Evolutionary conservation across 2,888 invertebrate species (phyloP).

Genomic region (Epinotia demarniana): DNA sequence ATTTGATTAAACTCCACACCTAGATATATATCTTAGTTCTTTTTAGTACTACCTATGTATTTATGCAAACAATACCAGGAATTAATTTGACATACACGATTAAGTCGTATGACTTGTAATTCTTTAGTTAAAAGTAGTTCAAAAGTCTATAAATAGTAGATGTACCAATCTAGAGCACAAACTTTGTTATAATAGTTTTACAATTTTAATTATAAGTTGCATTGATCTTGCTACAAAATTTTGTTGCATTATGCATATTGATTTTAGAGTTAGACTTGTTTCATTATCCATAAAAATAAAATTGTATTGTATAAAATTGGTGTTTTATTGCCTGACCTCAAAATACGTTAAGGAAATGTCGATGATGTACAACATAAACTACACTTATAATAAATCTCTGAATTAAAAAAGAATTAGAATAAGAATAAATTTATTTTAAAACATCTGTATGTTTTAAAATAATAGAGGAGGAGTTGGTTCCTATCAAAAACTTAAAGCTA

Average conservation of each 20-base stretch:
- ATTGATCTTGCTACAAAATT: conserved; percentile 32
- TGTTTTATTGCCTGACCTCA: conserved; percentile 35
- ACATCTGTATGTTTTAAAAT: too few relatives aligned
- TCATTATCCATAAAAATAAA: conserved; percentile 50
- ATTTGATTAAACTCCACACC: neutral
- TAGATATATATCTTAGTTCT: neutral
- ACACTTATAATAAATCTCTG: too few relatives aligned
- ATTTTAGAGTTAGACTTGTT: conserved; percentile 47
- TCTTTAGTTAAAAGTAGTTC: conserved; percentile 17
- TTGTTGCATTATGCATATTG: conserved; percentile 39
- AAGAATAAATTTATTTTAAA: too few relatives aligned
- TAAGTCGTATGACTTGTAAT: conserved; percentile 10
- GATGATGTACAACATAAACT: too few relatives aligned
- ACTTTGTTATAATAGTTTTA: conserved; percentile 36
- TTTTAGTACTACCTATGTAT: neutral
- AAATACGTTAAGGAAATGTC: neutral
- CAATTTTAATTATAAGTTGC: conserved; percentile 29
- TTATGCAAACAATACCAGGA: neutral
- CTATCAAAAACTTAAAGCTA: too few relatives aligned
- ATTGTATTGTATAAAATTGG: conserved; percentile 50
- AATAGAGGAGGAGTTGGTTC: too few relatives aligned
- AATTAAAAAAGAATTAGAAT: too few relatives aligned
- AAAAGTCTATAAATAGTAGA: conserved; percentile 30
- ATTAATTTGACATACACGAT: neutral
- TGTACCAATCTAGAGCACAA: conserved; percentile 35